Base-by-base conservation (phyloP, 1,140 invertebrate species). In the Schlechtendalia chinensis region DNA sequence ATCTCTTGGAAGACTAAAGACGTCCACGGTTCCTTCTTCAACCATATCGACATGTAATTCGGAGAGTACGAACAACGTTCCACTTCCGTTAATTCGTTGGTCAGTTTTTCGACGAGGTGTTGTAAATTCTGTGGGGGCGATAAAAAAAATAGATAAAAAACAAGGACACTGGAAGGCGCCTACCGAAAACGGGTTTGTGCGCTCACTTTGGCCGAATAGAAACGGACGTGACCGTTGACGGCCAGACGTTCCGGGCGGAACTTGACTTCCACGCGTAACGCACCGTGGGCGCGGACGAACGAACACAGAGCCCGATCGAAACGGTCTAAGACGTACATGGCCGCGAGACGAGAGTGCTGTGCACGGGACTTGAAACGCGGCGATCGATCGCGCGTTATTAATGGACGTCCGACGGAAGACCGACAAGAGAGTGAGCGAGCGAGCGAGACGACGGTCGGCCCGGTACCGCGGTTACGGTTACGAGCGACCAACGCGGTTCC, bases 1-100 rank as follows among this genome's bases (percentile, higher is more conserved):
- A 63, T 63, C 4, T 79, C 39, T 24, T 63, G 47, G 5, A 79
- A 10, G 0, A 79, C 39, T 47, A 14, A 14, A 12, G 58, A 24
- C 22, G 39, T 50, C 75, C 75, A 79, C 17, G 61, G 5, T 17
- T 79, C 75, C 50, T 50, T 79, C 63, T 61, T 59, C 5, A 79
- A 27, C 75, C 75, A 79, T 63, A 79, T 79, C n/a, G 58, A 61
- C 17, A n/a, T 16, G 29, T 79, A 61, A 61, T n/a, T 3, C 14
- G 32, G 22, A 17, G 16, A 47, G 8, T 24, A 47, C 1, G n/a
- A 47, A 8, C 58, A 79, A n/a, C 39, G 22, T 10, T 79, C 75
- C 2, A 79, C 2, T 3, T 24, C 12, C 19, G 0, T 12, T 2
- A 79, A 79, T 1, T 61, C 14, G 0, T 79, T 22, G 58, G 11